These are phyloP conservation scores for Diaphora mendica DNA, from an alignment of 2,888 invertebrate species.

Conservation along the genomic window DNA sequence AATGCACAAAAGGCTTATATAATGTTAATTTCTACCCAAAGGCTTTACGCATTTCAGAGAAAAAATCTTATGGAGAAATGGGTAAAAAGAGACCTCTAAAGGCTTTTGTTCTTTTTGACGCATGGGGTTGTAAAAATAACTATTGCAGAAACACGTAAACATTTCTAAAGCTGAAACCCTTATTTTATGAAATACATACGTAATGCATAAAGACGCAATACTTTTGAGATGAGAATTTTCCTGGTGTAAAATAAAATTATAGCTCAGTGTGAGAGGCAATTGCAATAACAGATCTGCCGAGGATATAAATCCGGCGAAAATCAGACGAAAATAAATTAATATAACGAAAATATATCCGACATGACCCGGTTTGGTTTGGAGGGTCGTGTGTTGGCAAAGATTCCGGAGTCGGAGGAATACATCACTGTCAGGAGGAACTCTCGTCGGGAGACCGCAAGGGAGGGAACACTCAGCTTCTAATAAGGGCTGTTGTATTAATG, in stretches of 20 bases:
- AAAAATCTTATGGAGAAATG: too few species aligned
- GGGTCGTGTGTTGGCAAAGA: conserved; percentile 8
- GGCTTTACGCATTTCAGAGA: too few species aligned
- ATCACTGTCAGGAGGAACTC: conserved; percentile 44
- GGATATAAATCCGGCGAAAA: conserved; percentile 5
- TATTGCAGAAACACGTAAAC: too few species aligned
- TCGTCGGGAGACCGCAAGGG: conserved; percentile 31
- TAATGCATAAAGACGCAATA: background rate
- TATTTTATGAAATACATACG: background rate
- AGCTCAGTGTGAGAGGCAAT: background rate
- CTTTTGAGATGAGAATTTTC: background rate
- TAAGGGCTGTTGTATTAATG: conserved; percentile 12
- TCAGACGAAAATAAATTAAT: conserved; percentile 11
- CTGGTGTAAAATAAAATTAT: background rate
- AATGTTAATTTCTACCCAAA: too few species aligned
- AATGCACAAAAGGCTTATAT: too few species aligned
- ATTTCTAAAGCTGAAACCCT: background rate
- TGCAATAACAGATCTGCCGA: conserved; percentile 11
- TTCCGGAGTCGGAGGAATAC: conserved; percentile 30
- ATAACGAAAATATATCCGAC: conserved; percentile 35
- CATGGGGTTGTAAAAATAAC: too few species aligned
- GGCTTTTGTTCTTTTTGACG: too few species aligned
- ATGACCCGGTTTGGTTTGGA: conserved; percentile 17
- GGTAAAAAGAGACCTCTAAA: too few species aligned
- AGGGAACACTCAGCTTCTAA: conserved; percentile 3